Base-by-base conservation (phyloP, 2,113 vertebrate species). In the Embiotoca jacksoni region DNA sequence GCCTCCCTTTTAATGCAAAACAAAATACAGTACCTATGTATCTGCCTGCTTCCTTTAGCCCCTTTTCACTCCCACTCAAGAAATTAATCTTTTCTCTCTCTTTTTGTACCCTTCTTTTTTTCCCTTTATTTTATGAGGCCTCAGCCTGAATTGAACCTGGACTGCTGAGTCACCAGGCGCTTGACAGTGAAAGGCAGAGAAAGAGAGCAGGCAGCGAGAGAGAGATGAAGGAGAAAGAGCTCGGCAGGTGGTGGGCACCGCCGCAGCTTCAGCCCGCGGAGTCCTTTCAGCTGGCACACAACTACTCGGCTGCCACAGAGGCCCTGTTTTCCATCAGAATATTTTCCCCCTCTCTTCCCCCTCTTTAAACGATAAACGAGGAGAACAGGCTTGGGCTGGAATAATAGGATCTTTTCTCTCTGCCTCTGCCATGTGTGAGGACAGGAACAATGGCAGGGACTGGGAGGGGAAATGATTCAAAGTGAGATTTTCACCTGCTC, bases 401-500 rank as follows among this genome's bases (percentile, higher is more conserved):
- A 94, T 92, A 94, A 93, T 93, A 90, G 93, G 92, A 93, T 83
- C 91, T 80, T 93, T 94, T 93, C 93, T 93, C 77, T 89, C 75
- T 86, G 90, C 90, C 91, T 71, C 86, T 92, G 91, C 92, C 91
- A 89, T 90, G 93, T 93, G 91, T 92, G 88, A 91, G 91, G 75
- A 89, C 83, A 52, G 88, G 87, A 89, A 94, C 92, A 94, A 92
- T 92, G 85, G 90, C 71, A 31, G 75, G 74, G 89, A 92, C 82
- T 79, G 88, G 89, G 91, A 91, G 91, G 92, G 88, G 87, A 94
- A 93, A 93, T 91, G 91, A 93, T 93, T 92, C 91, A 92, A 93
- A 94, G 93, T 92, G 89, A 89, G 89, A 87, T 91, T 93, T 94
- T 94, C 93, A 94, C 93, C 93, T 94, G 93, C 91, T 92, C 91